These are phyloP conservation scores for Poecilia wingei DNA, from an alignment of 2,797 vertebrate species.

Conservation along the genomic window DNA sequence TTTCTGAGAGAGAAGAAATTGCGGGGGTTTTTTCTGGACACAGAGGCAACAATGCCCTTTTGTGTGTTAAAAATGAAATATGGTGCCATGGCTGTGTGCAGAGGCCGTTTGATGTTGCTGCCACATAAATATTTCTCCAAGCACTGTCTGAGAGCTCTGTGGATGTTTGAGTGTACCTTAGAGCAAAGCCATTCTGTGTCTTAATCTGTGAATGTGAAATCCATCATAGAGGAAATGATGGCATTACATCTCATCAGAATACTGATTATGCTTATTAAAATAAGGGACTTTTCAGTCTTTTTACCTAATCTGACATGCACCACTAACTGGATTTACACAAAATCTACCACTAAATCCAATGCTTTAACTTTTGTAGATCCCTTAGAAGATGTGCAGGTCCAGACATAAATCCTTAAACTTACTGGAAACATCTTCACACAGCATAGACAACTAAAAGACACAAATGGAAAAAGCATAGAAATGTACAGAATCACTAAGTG, in stretches of 20 bases:
- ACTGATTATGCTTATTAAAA: not conserved
- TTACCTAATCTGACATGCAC: not conserved
- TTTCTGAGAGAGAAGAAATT: conserved; percentile 17
- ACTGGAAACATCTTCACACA: not conserved
- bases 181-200: conserved; percentile 45
- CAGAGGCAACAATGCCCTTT: conserved; percentile 30
- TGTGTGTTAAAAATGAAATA: conserved; percentile 41
- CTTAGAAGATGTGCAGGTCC: not conserved
- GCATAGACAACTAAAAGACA: not conserved
- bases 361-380: not conserved
- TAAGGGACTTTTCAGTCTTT: not conserved
- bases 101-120: conserved; percentile 40
- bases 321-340: not conserved
- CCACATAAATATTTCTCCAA: conserved; percentile 40
- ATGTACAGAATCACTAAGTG: conserved; percentile 33
- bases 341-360: conserved; percentile 2
- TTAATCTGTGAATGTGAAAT: conserved; percentile 41
- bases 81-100: conserved; percentile 41
- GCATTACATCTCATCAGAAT: conserved; percentile 7
- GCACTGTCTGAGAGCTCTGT: conserved; percentile 30
- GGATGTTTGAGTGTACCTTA: conserved; percentile 19
- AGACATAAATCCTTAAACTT: not conserved
- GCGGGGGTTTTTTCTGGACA: conserved; percentile 16
- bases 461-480: conserved; percentile 25
- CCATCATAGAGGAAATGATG: conserved; percentile 37